Evolutionary conservation across 2,888 invertebrate genomes (phyloP), one percentile per base, ranked within the genome.

Genomic region (Drosophila pseudotakahashii): DNA sequence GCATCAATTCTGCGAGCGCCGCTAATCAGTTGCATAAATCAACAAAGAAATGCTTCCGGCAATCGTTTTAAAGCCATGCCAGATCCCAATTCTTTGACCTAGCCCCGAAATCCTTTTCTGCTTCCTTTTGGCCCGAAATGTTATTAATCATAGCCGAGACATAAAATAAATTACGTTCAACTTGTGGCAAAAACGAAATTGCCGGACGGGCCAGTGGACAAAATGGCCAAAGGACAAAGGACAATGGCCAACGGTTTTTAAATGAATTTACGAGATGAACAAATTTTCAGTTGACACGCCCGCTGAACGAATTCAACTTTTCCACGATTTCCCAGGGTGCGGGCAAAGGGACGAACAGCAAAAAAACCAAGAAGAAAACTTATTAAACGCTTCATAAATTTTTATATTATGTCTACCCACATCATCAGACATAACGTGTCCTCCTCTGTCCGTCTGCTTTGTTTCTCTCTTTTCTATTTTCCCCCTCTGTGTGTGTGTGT

Each of bases 341-440:
- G 64, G 73, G 50, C 48, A 19, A 13, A 48, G 44, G 70, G 9
- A 39, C 10, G 14, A 36, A n/a, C 13, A 13, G 11, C 23, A 39
- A 26, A 26, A 39, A 37, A 13, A 26, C 70, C 62, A 72, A 71
- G 78, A 77, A 80, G 81, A 89, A 89, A 89, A 86, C 89, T 89
- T 89, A 89, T 89, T 89, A 89, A 89, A 89, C 88, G 89, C 86
- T 88, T 88, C 89, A 89, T 89, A 89, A 89, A 89, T 89, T 89
- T 89, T 89, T 88, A 89, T 89, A 84, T 86, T 84, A 80, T 89
- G 88, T 83, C 79, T 88, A 87, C 82, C 86, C 87, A 89, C 86
- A 89, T 89, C 88, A 89, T 88, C 83, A 86, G 83, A 75, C 86
- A 81, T 86, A 82, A 86, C 82, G 83, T 83, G 86, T 70, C 60